Evolutionary conservation across 2,113 vertebrate genomes (phyloP), one percentile per base, ranked within the genome.

Genomic region (Scomber scombrus): DNA sequence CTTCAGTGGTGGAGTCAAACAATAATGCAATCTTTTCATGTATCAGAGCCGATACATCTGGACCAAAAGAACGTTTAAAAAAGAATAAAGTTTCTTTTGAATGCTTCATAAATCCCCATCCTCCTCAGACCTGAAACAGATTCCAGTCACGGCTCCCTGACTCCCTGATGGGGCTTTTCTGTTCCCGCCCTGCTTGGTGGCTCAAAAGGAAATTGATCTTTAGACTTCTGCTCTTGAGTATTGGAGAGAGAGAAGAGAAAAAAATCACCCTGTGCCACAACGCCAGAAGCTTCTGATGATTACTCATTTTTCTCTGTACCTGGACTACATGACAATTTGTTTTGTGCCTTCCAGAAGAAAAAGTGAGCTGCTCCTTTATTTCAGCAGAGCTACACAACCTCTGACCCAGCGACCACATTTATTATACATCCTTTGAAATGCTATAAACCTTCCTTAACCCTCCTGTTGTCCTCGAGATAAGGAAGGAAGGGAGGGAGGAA

Each of bases 151-250:
- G n/a, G 34, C 76, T 71, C 63, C 66, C 40, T 2, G 61, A 56
- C 72, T 73, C 66, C 40, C 40, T 46, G 29, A 62, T 3, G 6
- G 50, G 3, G 11, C 5, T n/a, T 69, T 64, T 66, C 29, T 69
- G 51, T 57, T 26, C 50, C 50, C 23, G 11, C 16, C 52, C 18
- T 46, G 18, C 19, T 23, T 5, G 18, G 19, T 71, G 49, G 40
- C 64, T 63, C 34, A n/a, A 65, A 80, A 18, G 57, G 49, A 82
- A 70, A 84, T 57, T 49, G 55, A 89, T 86, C 74, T 81, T 72
- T 43, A 21, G 23, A 81, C 64, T 69, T 21, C 62, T 72, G 58
- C 58, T 77, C 56, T 54, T 3, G 12, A 64, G 47, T 71, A 78
- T 54, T 61, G 52, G 52, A 52, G 14, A 51, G 23, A 23, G 23